phyloP scores from a whole-genome alignment of 2,113 vertebrate genomes.

The Rissa tridactyla region DNA sequence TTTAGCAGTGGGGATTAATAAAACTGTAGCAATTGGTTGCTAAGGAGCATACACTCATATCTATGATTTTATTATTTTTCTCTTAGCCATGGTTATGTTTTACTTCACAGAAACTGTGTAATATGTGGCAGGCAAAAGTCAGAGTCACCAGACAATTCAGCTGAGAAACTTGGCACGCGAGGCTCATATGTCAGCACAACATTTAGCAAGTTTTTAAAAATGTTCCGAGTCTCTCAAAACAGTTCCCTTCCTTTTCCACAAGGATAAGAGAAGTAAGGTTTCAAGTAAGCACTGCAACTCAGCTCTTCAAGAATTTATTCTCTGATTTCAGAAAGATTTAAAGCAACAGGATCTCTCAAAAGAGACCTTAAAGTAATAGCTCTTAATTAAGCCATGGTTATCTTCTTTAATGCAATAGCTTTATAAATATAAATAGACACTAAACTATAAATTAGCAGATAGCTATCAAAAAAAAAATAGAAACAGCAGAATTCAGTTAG shows the following conservation, averaged over 20 bases:
- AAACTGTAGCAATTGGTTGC: not conserved
- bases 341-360: not conserved
- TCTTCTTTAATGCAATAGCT: not conserved
- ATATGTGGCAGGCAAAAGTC: not conserved
- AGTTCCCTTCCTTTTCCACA: not conserved
- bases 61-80: not conserved
- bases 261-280: not conserved
- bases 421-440: not conserved
- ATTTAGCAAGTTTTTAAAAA: not conserved
- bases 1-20: not conserved
- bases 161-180: not conserved
- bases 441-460: not conserved
- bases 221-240: not conserved
- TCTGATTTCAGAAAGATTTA: not conserved
- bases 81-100: not conserved
- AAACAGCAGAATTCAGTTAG: not conserved
- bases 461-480: not conserved
- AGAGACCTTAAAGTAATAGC: not conserved
- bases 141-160: slow-evolving; percentile 12
- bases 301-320: not conserved
- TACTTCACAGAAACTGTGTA: not conserved
- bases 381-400: not conserved
- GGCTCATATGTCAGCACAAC: not conserved
- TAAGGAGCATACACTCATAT: not conserved
- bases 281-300: not conserved